Evolutionary conservation across 2,888 invertebrate genomes (phyloP).

Genomic region (Petrophora chlorosata): DNA sequence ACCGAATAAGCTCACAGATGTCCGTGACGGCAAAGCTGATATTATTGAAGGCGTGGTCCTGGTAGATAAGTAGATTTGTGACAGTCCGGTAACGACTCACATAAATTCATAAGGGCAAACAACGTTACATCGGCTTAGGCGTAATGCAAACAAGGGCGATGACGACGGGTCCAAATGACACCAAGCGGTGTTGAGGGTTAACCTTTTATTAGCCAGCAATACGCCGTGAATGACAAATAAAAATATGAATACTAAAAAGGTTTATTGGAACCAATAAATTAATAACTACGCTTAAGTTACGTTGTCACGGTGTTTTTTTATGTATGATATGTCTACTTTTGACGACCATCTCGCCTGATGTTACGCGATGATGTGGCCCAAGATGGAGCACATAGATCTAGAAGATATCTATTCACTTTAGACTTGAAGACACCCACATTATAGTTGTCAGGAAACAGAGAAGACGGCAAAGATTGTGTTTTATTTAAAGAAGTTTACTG

Average conservation of each 20-base stretch:
- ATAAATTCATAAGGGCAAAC: conserved; percentile 78
- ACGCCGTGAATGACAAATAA: conserved; percentile 45
- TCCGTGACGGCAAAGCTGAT: conserved; percentile 45
- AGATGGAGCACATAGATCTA: too few relatives aligned
- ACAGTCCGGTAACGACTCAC: conserved; percentile 71
- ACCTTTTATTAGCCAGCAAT: conserved; percentile 62
- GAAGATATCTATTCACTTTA: too few relatives aligned
- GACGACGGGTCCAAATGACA: conserved; percentile 60
- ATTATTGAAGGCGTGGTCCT: conserved; percentile 68
- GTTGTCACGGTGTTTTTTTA: background rate
- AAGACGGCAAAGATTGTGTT: too few relatives aligned
- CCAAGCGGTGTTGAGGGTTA: conserved; percentile 61
- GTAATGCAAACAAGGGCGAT: conserved; percentile 74
- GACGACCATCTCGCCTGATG: too few relatives aligned
- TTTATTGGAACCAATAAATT: conserved; percentile 34
- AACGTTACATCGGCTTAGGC: conserved; percentile 80
- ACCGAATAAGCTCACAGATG: conserved; percentile 52
- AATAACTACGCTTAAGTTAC: background rate
- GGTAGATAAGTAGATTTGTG: conserved; percentile 83
- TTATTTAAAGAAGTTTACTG: too few relatives aligned
- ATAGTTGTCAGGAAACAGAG: too few relatives aligned
- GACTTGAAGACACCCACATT: too few relatives aligned
- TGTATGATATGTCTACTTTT: too few relatives aligned
- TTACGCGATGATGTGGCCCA: too few relatives aligned
- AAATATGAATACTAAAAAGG: conserved; percentile 15